Evolutionary conservation across 2,888 invertebrate genomes (phyloP), one percentile per base, ranked within the genome.

Genomic region (Mactromeris polynyma): DNA sequence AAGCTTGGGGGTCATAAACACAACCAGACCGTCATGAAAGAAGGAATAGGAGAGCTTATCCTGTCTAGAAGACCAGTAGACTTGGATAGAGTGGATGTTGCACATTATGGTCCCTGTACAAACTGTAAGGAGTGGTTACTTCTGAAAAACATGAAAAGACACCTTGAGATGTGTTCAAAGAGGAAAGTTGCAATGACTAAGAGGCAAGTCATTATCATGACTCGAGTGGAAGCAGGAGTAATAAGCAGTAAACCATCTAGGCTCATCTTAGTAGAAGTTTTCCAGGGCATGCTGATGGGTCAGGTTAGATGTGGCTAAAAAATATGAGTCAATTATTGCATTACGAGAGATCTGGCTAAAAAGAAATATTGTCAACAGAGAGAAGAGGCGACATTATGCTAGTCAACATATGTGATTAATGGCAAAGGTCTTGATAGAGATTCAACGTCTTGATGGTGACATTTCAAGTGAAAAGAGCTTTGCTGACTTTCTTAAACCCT

Each of bases 261-360:
- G 36, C 51, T 88, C 38, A 86, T 92, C 87, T 26, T 92, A 33
- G 79, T 83, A 42, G 90, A 90, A 64, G 92, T 92, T 17, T 89
- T 92, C 64, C 89, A 90, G 54, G 87, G 64, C 46, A 92, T 91
- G 92, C 42, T 51, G 21, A 2, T 17, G 40, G 91, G 90, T 85
- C 78, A 83, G 19, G 77, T 90, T 31, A 54, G 64, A 78, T 19
- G 54, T 87, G n/a, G 92, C 91, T 2, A 78, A 90, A 80, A 85
- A 85, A 38, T 89, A 91, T 78, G 11, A 31, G 4, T 31, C 84
- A 17, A 92, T 91, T 46, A 69, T 89, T n/a, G 90, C 90, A 26
- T 77, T 92, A 17, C 90, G 90, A 64, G 92, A 92, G 77, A 90
- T 86, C 40, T 92, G 91, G 91, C 46, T 89, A 33, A 51, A 86